phyloP scores from a whole-genome alignment of 1,140 invertebrate species.

The Bombyx mandarina region DNA sequence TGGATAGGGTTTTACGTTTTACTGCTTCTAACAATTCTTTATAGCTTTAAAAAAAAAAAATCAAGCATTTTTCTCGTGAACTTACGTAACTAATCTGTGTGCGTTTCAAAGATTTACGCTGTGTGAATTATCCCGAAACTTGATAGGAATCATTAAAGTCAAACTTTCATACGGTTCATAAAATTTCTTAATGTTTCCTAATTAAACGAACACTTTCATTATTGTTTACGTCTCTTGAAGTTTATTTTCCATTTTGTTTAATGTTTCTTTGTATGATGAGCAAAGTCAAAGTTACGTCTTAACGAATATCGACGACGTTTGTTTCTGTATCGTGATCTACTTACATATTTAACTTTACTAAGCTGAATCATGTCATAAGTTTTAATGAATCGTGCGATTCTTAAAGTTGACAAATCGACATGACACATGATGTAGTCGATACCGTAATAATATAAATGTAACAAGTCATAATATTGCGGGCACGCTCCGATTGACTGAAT shows the following conservation, averaged over 20 bases:
- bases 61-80: conserved; percentile 22
- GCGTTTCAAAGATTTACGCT: conserved; percentile 17
- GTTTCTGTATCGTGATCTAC: too few species aligned
- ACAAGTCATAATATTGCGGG: conserved; percentile 3
- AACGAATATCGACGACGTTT: too few species aligned
- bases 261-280: background rate
- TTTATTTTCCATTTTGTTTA: conserved; percentile 5
- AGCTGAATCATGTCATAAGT: too few species aligned
- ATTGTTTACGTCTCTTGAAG: conserved; percentile 1
- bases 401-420: too few species aligned
- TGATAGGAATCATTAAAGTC: conserved; percentile 10
- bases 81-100: conserved; percentile 15
- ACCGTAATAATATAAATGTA: too few species aligned
- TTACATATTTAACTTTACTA: too few species aligned
- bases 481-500: conserved; percentile 22
- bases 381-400: too few species aligned
- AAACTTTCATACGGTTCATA: conserved; percentile 1
- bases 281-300: too few species aligned
- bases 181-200: conserved; percentile 5
- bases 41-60: conserved; percentile 19
- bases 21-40: conserved; percentile 34
- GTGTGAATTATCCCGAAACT: conserved; percentile 12
- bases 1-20: conserved; percentile 44
- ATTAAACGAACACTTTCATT: conserved; percentile 5
- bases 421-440: too few species aligned